phyloP scores from a whole-genome alignment of 2,888 invertebrate species.

The Nipponacmea schrenckii region DNA sequence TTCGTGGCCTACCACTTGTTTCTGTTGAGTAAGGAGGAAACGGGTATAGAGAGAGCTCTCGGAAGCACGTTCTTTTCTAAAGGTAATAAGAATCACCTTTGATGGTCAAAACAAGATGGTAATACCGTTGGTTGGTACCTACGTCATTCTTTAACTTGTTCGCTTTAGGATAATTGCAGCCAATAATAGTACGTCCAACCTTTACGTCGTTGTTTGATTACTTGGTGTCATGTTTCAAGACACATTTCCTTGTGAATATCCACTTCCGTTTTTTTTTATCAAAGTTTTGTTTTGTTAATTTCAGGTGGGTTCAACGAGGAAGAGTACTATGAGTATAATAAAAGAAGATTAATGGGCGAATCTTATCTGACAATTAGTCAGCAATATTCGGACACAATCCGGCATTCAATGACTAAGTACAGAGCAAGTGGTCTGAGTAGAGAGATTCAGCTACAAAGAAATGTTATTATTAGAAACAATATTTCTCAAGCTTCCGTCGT shows the following conservation, averaged over 20 bases:
- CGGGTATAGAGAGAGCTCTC: conserved; percentile 50
- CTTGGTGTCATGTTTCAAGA: too few relatives aligned
- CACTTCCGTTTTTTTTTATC: too few relatives aligned
- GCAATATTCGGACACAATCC: neutral
- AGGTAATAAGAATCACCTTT: too few relatives aligned
- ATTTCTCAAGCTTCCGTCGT: neutral
- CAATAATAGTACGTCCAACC: too few relatives aligned
- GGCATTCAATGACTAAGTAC: neutral
- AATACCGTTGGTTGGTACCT: too few relatives aligned
- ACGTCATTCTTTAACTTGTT: too few relatives aligned
- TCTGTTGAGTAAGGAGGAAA: conserved; percentile 48
- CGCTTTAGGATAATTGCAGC: too few relatives aligned
- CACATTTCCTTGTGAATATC: too few relatives aligned
- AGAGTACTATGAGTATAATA: neutral
- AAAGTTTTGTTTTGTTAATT: neutral
- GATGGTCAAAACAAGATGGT: too few relatives aligned
- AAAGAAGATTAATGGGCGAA: neutral
- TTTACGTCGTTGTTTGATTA: too few relatives aligned
- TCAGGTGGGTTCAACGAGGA: neutral
- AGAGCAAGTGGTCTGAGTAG: neutral
- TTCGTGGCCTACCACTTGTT: conserved; percentile 50
- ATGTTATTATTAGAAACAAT: neutral
- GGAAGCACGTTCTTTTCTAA: conserved; percentile 47
- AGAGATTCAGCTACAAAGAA: neutral
- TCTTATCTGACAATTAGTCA: neutral